Evolutionary conservation across 2,113 vertebrate species (phyloP).

Genomic region (Charadrius vociferus): DNA sequence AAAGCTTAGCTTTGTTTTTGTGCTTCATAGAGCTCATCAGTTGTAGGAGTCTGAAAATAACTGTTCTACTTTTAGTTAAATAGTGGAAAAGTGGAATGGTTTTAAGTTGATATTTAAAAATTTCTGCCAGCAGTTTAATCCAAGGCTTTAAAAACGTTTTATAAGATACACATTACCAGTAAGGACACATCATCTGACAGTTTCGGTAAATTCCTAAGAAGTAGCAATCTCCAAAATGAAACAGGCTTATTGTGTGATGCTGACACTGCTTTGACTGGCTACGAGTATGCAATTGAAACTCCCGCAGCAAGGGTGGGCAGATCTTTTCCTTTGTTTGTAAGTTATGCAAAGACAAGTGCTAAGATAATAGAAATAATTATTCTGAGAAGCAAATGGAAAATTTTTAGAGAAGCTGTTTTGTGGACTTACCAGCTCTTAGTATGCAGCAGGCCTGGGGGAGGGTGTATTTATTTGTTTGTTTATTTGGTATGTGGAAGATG

Average conservation of each 20-base stretch:
- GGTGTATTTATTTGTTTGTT: neutral
- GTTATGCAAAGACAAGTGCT: neutral
- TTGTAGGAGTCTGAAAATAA: neutral
- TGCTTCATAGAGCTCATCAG: neutral
- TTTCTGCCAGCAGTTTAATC: neutral
- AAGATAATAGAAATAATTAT: neutral
- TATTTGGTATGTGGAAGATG: neutral
- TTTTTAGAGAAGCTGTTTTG: neutral
- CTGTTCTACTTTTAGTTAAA: neutral
- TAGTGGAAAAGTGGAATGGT: neutral
- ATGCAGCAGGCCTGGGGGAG: neutral
- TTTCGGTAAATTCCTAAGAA: neutral
- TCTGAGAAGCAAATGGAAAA: neutral
- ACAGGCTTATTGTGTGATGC: neutral
- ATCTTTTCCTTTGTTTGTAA: neutral
- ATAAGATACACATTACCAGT: neutral
- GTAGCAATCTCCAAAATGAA: neutral
- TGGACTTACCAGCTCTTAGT: neutral
- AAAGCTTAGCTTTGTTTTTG: neutral
- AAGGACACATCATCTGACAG: neutral
- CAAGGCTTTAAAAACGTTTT: neutral
- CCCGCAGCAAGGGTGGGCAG: neutral
- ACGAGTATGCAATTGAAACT: neutral
- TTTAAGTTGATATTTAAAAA: neutral
- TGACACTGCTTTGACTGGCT: neutral